Conservation (phyloP, 37 sponge, comb jelly and placozoan species). For the Chondrosia reniformis region DNA sequence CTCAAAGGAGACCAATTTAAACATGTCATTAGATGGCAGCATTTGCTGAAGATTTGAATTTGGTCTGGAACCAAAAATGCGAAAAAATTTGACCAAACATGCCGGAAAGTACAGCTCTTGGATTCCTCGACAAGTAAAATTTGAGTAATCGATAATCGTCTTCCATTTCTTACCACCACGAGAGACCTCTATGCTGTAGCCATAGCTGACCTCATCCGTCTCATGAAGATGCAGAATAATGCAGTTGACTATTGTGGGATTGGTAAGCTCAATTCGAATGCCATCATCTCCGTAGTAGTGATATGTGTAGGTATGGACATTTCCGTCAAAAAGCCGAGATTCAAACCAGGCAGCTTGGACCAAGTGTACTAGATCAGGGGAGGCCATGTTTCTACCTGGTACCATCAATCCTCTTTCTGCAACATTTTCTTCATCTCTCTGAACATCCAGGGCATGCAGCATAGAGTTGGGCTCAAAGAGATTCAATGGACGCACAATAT, state of each 20-base stretch:
- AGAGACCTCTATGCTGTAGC: slow-evolving; percentile 56
- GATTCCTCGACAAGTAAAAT: slow-evolving; percentile 79
- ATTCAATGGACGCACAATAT: slow-evolving; percentile 4
- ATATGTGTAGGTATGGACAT: background rate
- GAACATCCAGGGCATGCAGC: background rate
- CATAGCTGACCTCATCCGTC: slow-evolving; percentile 1
- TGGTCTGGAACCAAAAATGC: background rate
- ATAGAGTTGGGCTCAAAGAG: background rate
- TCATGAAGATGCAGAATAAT: slow-evolving; percentile 12
- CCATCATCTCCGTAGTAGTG: slow-evolving; percentile 18
- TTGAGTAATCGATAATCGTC: slow-evolving; percentile 70
- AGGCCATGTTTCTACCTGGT: slow-evolving; percentile 18
- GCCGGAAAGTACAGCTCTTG: slow-evolving; percentile 76
- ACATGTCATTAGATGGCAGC: slow-evolving; percentile 5
- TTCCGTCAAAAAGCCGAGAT: slow-evolving; percentile 6
- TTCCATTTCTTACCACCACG: slow-evolving; percentile 65
- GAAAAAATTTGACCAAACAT: background rate
- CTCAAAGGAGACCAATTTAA: slow-evolving; percentile 19
- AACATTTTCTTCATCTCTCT: background rate
- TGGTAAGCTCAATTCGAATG: slow-evolving; percentile 11
- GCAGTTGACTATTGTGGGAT: slow-evolving; percentile 12
- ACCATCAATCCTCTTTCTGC: slow-evolving; percentile 9
- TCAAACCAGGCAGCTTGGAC: slow-evolving; percentile 10
- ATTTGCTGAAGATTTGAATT: background rate
- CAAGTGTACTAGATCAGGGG: background rate